Conservation (phyloP, 1,140 invertebrate species). For the Zaprionus vittiger region DNA sequence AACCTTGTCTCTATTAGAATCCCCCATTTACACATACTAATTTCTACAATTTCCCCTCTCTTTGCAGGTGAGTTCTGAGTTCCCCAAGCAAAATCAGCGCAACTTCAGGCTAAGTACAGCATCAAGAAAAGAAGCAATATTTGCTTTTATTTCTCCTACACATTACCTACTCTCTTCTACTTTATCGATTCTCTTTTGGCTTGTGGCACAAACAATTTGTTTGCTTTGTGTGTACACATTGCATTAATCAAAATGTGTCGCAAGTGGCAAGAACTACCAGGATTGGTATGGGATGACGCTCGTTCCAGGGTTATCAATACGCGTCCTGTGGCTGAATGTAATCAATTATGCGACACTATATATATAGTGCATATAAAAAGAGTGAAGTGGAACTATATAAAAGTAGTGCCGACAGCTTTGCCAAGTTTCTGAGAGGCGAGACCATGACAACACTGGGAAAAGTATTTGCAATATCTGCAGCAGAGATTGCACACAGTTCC, state of each 20-base stretch:
- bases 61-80: conserved; percentile 45
- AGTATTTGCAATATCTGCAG: conserved; percentile 41
- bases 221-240: conserved; percentile 9
- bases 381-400: not conserved
- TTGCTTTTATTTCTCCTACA: not conserved
- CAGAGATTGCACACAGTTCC: conserved; percentile 27
- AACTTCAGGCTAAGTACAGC: conserved; percentile 33
- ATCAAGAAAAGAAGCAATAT: not conserved
- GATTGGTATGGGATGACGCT: not conserved
- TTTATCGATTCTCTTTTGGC: conserved; percentile 10
- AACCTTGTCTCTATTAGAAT: not conserved
- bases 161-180: not conserved
- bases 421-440: conserved; percentile 14
- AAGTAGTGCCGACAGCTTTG: conserved; percentile 9
- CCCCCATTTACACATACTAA: conserved; percentile 8
- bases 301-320: conserved; percentile 19
- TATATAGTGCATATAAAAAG: not conserved
- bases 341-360: conserved; percentile 44
- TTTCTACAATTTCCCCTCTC: conserved; percentile 8
- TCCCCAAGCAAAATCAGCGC: not conserved
- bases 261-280: conserved; percentile 19
- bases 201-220: conserved; percentile 34
- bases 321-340: conserved; percentile 17
- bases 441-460: conserved; percentile 33
- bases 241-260: conserved; percentile 54